A percentile compares a stretch with the other conserved stretches of the same genome.
Conservation (phyloP, 2,113 vertebrate genomes). For the Uria lomvia region DNA sequence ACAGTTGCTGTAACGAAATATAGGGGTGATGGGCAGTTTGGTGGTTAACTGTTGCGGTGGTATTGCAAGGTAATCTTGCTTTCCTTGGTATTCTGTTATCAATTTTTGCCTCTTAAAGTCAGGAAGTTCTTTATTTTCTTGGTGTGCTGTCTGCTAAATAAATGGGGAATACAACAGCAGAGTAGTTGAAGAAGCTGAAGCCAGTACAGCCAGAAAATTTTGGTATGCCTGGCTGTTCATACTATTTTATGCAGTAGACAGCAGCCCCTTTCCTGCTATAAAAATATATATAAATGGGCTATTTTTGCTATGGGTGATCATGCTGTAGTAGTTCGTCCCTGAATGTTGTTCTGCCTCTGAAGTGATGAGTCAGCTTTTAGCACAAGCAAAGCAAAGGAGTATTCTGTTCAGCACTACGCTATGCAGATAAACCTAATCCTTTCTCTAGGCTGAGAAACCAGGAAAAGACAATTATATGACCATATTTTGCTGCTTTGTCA, state of each 20-base stretch:
- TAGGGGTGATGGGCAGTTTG: fast-evolving
- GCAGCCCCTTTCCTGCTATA: background rate
- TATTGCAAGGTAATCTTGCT: background rate
- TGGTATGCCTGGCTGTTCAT: background rate
- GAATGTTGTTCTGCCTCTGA: background rate
- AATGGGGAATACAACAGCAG: background rate
- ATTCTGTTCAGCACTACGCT: background rate
- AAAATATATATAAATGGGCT: background rate
- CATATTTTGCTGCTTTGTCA: background rate
- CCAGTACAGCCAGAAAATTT: background rate
- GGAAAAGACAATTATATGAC: background rate
- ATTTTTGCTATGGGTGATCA: background rate
- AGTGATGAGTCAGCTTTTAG: background rate
- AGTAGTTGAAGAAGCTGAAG: background rate
- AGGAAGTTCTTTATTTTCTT: background rate
- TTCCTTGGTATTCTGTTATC: background rate
- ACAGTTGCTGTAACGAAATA: background rate
- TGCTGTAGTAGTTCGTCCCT: background rate
- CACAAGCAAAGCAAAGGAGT: background rate
- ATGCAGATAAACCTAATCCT: background rate
- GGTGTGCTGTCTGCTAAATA: background rate
- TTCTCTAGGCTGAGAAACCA: background rate
- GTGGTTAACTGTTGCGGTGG: background rate
- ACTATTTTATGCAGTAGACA: background rate
- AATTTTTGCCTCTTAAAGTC: background rate